Evolutionary conservation across 2,797 vertebrate species (phyloP).

Genomic region (Crocidura indochinensis): DNA sequence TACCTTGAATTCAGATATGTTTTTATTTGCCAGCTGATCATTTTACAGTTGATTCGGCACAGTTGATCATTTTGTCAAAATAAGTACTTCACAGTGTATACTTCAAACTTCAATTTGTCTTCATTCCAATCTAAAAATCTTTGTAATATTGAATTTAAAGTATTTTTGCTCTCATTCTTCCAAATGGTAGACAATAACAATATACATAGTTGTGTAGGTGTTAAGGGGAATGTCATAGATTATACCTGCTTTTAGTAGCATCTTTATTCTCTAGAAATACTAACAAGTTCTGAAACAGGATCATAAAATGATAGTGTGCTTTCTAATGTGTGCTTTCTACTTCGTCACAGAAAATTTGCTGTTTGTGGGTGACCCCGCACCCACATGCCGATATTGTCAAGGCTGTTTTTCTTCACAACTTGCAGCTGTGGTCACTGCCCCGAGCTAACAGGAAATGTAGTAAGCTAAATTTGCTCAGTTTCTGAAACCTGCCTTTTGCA

Average conservation of each 20-base stretch:
- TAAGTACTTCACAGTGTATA: neutral
- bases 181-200: neutral
- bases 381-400: too few relatives aligned
- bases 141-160: neutral
- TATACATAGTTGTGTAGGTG: neutral
- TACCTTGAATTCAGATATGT: neutral
- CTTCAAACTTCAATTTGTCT: neutral
- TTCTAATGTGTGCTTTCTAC: neutral
- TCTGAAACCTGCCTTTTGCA: too few relatives aligned
- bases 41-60: neutral
- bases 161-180: neutral
- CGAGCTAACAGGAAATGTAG: too few relatives aligned
- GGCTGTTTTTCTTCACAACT: too few relatives aligned
- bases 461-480: too few relatives aligned
- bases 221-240: neutral
- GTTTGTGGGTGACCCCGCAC: too few relatives aligned
- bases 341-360: neutral
- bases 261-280: too few relatives aligned
- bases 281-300: too few relatives aligned
- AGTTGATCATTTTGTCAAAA: constrained; percentile 28
- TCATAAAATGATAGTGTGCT: neutral
- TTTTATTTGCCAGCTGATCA: neutral
- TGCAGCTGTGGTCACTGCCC: too few relatives aligned
- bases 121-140: neutral
- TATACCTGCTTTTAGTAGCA: neutral